Conservation (phyloP, 2,797 vertebrate species). For the Poliocrania exsul region DNA sequence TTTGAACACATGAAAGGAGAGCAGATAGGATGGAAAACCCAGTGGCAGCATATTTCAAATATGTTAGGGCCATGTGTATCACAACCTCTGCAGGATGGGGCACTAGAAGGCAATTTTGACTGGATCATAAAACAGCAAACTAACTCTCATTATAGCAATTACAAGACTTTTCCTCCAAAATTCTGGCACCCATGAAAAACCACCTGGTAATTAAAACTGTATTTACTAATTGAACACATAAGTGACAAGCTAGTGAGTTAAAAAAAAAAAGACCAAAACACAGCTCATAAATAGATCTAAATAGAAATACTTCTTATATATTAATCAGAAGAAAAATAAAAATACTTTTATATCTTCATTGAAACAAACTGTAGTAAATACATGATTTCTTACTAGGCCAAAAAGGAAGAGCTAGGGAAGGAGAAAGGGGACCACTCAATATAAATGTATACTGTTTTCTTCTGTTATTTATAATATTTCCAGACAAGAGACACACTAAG, state of each 20-base stretch:
- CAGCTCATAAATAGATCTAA: background rate
- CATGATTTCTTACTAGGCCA: background rate
- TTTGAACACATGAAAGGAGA: background rate
- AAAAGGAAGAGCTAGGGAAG: background rate
- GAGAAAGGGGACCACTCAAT: background rate
- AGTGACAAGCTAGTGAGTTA: background rate
- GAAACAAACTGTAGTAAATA: background rate
- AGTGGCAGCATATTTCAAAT: background rate
- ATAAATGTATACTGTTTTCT: background rate
- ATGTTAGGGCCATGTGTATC: background rate
- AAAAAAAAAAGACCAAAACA: background rate
- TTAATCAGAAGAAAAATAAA: background rate
- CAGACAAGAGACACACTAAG: constrained; percentile 6
- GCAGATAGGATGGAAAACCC: background rate
- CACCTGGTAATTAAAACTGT: background rate
- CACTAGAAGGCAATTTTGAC: background rate
- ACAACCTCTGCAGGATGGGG: background rate
- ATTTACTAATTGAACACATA: background rate
- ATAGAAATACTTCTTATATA: background rate
- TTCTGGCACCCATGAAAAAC: background rate
- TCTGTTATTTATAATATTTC: constrained; percentile 24
- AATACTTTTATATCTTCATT: background rate
- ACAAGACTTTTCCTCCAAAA: background rate
- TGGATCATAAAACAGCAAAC: background rate
- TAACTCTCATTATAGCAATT: background rate